These are phyloP conservation scores for Scolanthus callimorphus DNA, from an alignment of 92 coral and sea anemone genomes.

Conservation along the genomic window DNA sequence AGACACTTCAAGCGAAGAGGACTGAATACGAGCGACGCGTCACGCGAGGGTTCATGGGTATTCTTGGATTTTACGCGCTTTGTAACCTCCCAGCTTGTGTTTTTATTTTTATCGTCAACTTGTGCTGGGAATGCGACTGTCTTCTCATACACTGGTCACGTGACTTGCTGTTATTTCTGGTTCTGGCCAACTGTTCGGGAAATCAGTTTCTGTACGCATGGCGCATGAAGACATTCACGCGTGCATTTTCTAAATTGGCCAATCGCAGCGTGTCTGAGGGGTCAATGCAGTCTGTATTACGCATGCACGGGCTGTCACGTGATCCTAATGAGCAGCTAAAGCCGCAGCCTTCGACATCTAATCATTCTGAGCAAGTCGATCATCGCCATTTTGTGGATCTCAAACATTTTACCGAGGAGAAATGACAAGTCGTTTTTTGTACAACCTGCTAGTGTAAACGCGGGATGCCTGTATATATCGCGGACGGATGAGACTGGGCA, in stretches of 20 bases:
- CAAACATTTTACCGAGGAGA: too few species aligned
- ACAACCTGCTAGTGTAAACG: too few species aligned
- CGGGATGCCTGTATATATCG: too few species aligned
- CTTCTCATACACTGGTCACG: slow-evolving; percentile 82
- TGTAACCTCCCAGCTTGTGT: slow-evolving; percentile 73
- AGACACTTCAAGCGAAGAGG: slow-evolving; percentile 3
- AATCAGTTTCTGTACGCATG: slow-evolving; percentile 93
- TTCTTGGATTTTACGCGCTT: slow-evolving; percentile 49
- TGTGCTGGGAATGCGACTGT: slow-evolving; percentile 74
- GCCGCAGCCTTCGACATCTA: too few species aligned
- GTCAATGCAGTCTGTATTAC: slow-evolving; percentile 5
- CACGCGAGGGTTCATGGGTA: slow-evolving; percentile 57
- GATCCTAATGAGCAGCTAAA: neutral
- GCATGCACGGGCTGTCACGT: too few species aligned
- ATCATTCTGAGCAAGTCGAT: too few species aligned
- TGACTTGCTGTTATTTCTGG: slow-evolving; percentile 62
- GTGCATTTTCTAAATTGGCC: slow-evolving; percentile 46
- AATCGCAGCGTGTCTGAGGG: slow-evolving; percentile 12
- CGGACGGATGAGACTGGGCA: too few species aligned
- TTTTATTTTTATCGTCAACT: slow-evolving; percentile 75
- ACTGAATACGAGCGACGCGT: slow-evolving; percentile 41
- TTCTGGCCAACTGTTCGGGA: slow-evolving; percentile 66
- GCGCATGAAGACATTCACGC: slow-evolving; percentile 65
- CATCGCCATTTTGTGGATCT: too few species aligned
- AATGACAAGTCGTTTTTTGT: too few species aligned